Conservation (phyloP, 2,113 vertebrate genomes). For the Eublepharis macularius region DNA sequence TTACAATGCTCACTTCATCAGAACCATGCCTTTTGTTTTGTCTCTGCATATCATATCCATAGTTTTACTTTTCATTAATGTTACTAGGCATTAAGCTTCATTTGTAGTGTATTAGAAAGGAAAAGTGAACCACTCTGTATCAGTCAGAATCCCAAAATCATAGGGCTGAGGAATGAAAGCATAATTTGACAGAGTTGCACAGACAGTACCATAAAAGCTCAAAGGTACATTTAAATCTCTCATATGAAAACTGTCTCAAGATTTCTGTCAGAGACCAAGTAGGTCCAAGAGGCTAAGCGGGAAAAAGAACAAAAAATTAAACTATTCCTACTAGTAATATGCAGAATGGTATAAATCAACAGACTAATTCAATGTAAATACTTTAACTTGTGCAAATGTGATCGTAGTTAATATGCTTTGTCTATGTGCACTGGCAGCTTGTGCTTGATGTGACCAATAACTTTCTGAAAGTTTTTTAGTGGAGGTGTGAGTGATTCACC, state of each 20-base stretch:
- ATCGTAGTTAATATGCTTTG: constrained; percentile 31
- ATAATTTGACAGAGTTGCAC: not conserved
- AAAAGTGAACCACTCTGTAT: too few relatives aligned
- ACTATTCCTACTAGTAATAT: not conserved
- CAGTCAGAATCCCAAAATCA: too few relatives aligned
- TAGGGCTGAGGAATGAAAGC: too few relatives aligned
- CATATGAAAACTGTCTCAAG: not conserved
- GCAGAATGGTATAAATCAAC: constrained; percentile 3
- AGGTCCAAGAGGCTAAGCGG: not conserved
- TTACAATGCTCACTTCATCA: too few relatives aligned
- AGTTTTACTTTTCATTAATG: too few relatives aligned
- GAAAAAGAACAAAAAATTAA: constrained; percentile 1
- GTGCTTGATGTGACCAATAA: constrained; percentile 42
- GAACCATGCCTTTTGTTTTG: too few relatives aligned
- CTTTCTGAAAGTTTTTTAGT: not conserved
- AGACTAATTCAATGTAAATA: constrained; percentile 8
- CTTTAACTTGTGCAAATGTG: not conserved
- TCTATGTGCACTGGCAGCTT: constrained; percentile 47
- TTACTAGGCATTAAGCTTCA: too few relatives aligned
- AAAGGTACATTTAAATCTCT: not conserved
- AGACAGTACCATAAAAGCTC: not conserved
- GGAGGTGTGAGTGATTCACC: not conserved
- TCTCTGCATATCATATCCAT: too few relatives aligned
- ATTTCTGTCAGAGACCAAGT: not conserved
- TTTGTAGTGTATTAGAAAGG: too few relatives aligned